These are phyloP conservation scores for Hydrolagus affinis DNA, from an alignment of 2,113 vertebrate genomes.

Conservation along the genomic window DNA sequence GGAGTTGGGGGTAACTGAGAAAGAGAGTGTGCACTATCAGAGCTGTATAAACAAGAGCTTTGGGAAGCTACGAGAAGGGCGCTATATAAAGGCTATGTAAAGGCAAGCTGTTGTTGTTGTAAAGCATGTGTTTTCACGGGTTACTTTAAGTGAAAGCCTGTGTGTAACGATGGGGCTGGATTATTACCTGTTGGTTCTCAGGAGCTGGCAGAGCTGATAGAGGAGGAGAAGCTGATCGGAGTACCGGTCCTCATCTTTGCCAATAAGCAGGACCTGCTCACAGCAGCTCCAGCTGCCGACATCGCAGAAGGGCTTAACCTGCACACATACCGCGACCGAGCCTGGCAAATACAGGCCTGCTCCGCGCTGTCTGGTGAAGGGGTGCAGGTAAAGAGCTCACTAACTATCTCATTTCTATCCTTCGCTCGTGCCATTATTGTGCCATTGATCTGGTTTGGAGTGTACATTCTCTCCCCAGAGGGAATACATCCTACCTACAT, in stretches of 20 bases:
- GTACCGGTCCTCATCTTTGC: slow-evolving; percentile 78
- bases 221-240: slow-evolving; percentile 64
- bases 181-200: slow-evolving; percentile 40
- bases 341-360: slow-evolving; percentile 84
- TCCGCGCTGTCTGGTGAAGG: slow-evolving; percentile 76
- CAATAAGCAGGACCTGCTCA: slow-evolving; percentile 76
- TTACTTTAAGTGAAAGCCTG: slow-evolving; percentile 3
- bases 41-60: no score
- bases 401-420: not conserved
- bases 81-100: no score
- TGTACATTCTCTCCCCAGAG: not conserved
- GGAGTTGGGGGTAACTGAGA: no score
- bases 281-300: slow-evolving; percentile 65
- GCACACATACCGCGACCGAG: slow-evolving; percentile 70
- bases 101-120: no score
- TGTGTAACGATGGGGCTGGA: not conserved
- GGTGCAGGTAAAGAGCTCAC: slow-evolving; percentile 58
- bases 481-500: not conserved
- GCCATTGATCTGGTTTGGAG: not conserved
- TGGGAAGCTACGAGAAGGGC: no score
- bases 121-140: not conserved
- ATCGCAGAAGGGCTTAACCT: slow-evolving; percentile 75
- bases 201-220: slow-evolving; percentile 71
- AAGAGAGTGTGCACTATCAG: no score
- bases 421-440: not conserved